Conservation (phyloP, 2,113 vertebrate genomes). For the Halcyon malimbica region DNA sequence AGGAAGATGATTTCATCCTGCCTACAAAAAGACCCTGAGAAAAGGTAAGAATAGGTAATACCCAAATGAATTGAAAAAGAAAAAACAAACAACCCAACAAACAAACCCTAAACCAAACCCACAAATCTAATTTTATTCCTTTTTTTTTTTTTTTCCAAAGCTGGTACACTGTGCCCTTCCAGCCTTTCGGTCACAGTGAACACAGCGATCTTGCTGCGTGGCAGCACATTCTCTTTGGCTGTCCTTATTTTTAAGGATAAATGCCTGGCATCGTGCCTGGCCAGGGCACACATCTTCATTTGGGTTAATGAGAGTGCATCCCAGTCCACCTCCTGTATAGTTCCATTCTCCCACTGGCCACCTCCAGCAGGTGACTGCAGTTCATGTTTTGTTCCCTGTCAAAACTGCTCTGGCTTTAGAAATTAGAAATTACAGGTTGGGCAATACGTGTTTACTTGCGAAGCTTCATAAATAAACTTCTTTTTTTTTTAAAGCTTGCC, state of each 20-base stretch:
- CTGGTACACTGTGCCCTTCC: rapidly evolving
- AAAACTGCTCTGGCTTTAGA: neutral
- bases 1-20: slow-evolving; percentile 97
- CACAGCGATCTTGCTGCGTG: neutral
- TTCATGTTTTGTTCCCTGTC: neutral
- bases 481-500: neutral
- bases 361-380: slow-evolving; percentile 10
- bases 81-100: no score
- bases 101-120: neutral
- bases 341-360: neutral
- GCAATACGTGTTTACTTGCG: neutral
- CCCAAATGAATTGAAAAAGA: neutral
- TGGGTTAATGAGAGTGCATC: slow-evolving; percentile 29
- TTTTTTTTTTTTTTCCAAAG: neutral
- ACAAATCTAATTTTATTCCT: neutral
- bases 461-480: neutral
- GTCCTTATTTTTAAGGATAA: neutral
- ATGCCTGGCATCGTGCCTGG: neutral
- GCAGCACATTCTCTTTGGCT: neutral
- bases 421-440: neutral
- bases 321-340: neutral
- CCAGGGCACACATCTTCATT: neutral
- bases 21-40: slow-evolving; percentile 98
- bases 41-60: slow-evolving; percentile 81
- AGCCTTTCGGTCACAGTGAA: neutral